These are phyloP conservation scores for Pseudonaja textilis DNA, from an alignment of 2,113 vertebrate genomes.

Conservation along the genomic window DNA sequence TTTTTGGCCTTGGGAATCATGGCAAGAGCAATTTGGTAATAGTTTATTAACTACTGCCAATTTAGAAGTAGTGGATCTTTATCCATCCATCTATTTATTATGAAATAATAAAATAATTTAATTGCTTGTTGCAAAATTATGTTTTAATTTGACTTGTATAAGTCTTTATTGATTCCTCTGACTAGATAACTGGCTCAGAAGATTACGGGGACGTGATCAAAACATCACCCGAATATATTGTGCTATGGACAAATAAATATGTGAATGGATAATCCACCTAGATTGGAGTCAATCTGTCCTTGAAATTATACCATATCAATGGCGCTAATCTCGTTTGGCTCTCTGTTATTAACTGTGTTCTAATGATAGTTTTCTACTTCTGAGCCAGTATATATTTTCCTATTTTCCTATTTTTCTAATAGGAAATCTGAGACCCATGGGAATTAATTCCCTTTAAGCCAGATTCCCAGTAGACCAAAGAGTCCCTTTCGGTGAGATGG, in stretches of 20 bases:
- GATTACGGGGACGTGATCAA: not conserved
- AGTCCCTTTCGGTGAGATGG: not conserved
- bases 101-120: not conserved
- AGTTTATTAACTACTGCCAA: not conserved
- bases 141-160: not conserved
- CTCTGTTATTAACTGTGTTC: not conserved
- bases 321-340: not conserved
- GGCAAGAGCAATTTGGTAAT: not conserved
- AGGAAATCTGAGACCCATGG: not conserved
- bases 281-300: not conserved
- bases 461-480: not conserved
- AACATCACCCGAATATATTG: not conserved
- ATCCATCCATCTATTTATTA: not conserved
- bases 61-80: not conserved
- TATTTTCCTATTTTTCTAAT: not conserved
- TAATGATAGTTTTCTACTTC: not conserved
- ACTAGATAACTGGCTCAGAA: not conserved
- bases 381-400: not conserved
- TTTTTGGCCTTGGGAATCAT: not conserved
- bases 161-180: not conserved
- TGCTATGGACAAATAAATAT: not conserved
- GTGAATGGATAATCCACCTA: not conserved
- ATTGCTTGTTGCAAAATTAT: not conserved
- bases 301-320: not conserved
- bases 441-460: not conserved